Base-by-base conservation (phyloP, 2,888 invertebrate species). In the Xylophagus ater region DNA sequence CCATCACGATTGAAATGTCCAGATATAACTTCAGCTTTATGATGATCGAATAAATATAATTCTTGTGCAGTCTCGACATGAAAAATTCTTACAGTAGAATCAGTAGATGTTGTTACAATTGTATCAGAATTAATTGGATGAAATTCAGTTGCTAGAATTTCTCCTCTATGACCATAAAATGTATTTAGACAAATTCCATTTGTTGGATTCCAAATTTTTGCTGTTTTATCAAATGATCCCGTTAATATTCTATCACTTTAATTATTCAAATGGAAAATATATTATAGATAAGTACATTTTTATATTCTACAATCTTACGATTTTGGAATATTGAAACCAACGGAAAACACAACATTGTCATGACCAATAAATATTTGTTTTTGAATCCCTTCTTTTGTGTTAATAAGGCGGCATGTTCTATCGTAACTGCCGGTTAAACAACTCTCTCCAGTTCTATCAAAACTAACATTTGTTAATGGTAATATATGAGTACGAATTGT, bases 391-490 rank as follows among this genome's bases (percentile, higher is more conserved):
- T 71, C 68, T 44, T 76, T 74, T 44, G 82, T 77, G 60, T 81
- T 73, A 78, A 85, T 84, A 39, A 87, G 69, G 60, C 82, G 81
- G 62, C 86, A 86, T 13, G 85, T 85, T 48, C 86, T 70, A 60
- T 87, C 87, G 58, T 86, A 87, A 60, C 86, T 86, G 47, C 84
- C 85, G 2, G 86, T 79, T 45, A 85, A 65, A 59, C 83, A 85
- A 56, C 81, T 83, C 53, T 70, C 70, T 9, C 81, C 81, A 52
- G 66, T 66, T 57, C 78, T 77, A 59, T 81, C 77, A 52, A 82
- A 76, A 25, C 76, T 74, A 17, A 81, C 76, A 52, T 81, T 81
- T 4, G 82, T 82, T 23, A 83, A 62, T 2, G 82, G 82, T 46
- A 81, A 61, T 12, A 80, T 69, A 55, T 83, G 82, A 0, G 78